phyloP scores from a whole-genome alignment of 2,797 vertebrate species.

The Remorina albescens region DNA sequence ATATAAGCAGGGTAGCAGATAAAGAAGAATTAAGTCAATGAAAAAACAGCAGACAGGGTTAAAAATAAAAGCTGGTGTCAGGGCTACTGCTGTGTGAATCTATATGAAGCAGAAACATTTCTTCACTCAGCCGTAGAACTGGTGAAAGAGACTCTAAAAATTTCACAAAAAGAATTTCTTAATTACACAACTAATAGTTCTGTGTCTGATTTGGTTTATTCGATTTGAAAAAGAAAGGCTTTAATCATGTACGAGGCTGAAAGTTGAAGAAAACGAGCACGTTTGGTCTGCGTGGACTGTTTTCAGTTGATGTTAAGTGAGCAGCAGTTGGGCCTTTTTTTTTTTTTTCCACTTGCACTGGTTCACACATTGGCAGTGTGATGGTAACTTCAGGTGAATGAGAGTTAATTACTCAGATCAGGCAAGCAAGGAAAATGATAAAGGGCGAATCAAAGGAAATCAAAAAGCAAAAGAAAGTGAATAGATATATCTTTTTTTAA shows the following conservation, averaged over 20 bases:
- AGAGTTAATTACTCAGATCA: constrained; percentile 37
- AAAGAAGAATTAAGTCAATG: background rate
- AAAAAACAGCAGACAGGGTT: background rate
- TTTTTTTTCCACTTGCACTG: constrained; percentile 2
- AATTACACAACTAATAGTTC: constrained; percentile 17
- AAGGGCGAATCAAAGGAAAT: constrained; percentile 28
- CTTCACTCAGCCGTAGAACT: constrained; percentile 3
- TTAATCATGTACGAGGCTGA: constrained; percentile 24
- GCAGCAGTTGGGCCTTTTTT: background rate
- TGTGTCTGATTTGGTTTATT: constrained; percentile 29
- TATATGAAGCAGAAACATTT: background rate
- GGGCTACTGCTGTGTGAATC: constrained; percentile 1
- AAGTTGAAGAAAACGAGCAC: constrained; percentile 5
- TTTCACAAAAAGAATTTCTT: constrained; percentile 27
- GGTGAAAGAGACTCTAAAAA: background rate
- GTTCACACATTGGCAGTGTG: constrained; percentile 17
- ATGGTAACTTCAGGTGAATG: constrained; percentile 8
- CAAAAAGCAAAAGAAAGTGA: constrained; percentile 35
- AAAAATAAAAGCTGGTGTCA: constrained; percentile 3
- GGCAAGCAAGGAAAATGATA: constrained; percentile 17
- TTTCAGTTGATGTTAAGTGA: background rate
- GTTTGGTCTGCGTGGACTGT: background rate
- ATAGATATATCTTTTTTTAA: constrained; percentile 39
- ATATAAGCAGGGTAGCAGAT: constrained; percentile 29
- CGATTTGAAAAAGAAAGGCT: constrained; percentile 4